A percentile compares a stretch with the other conserved stretches of the same genome.
Conservation (phyloP, 2,797 vertebrate genomes). For the Acanthurus leucopareius region DNA sequence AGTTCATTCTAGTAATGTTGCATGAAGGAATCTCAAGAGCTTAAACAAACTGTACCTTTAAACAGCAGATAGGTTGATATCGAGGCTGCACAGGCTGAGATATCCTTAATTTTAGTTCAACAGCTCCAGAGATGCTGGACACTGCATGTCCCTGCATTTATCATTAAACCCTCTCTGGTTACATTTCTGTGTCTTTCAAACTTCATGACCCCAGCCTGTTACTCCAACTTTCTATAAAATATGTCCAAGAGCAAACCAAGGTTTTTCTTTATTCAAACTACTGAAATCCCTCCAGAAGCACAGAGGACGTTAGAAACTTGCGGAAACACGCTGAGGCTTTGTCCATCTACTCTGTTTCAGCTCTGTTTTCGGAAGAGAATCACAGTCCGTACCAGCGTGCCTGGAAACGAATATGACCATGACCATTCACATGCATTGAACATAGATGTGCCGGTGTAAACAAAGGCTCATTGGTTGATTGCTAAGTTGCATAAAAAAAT, state of each 20-base stretch:
- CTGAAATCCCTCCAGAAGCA: background rate
- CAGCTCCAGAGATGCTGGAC: background rate
- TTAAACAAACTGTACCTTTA: background rate
- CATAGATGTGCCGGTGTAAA: no score
- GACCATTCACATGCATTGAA: no score
- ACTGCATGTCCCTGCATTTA: background rate
- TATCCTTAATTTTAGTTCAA: background rate
- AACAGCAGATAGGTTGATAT: background rate
- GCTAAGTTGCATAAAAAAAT: background rate
- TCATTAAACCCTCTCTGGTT: background rate
- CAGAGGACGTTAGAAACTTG: background rate
- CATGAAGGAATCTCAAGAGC: background rate
- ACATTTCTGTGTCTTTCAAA: background rate
- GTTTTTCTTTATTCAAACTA: background rate
- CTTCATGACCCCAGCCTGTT: background rate
- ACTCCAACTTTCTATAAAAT: background rate
- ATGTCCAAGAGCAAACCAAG: background rate
- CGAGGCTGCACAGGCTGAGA: background rate
- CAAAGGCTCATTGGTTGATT: no score
- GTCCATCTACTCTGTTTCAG: no score
- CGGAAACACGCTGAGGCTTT: background rate
- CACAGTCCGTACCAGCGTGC: no score
- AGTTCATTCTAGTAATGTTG: background rate
- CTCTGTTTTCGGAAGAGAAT: no score
- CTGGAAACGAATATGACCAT: no score